Base-by-base conservation (phyloP, 37 sponge, comb jelly and placozoan genomes). In the Haliclona indistincta region DNA sequence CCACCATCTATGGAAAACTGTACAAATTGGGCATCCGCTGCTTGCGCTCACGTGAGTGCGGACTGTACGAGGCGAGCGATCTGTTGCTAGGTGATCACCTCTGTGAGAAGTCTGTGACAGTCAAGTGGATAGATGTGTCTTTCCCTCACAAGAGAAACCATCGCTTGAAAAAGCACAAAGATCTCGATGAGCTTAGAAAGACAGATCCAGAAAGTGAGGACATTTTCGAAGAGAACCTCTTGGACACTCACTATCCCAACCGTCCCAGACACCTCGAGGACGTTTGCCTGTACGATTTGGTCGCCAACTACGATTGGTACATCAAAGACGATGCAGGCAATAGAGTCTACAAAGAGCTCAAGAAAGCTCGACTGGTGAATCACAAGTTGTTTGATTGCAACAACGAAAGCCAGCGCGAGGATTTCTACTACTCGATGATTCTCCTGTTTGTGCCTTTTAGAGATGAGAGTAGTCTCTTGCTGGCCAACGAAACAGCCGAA, bases 11-110 rank as follows among this genome's bases (percentile, higher is more conserved):
- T 62, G 54, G 76, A 26, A 37, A 39, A 34, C 56, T 81, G 26
- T 86, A 67, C 68, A 74, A 51, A 35, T 86, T 86, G 64, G 70
- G 76, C 17, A 52, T 74, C 26, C 28, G 62, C 5, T 22, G 38
- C 28, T 56, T 80, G 38, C 40, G 61, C 22, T 67, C 68, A 17
- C 42, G 87, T 38, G 71, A 86, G 70, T 73, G 68, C 35, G 81
- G 87, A 7, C 64, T 75, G 53, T 81, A 75, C 44, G 82, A 81
- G 65, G 71, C 71, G 6, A 70, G 71, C 53, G 88, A 87, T 58
- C 70, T 76, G 4, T 29, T 81, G 56, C 64, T 81, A 23, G 77
- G 82, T 30, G 71, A 80, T n/a, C 87, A 79, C 51, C 64, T 80
- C 5, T 23, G 23, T 47, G 75, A 74, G 33, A 79, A 79, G 70